Percentiles rank a stretch among this genome's conserved stretches.
Evolutionary conservation across 2,888 invertebrate genomes (phyloP).

Genomic region (Actias luna): DNA sequence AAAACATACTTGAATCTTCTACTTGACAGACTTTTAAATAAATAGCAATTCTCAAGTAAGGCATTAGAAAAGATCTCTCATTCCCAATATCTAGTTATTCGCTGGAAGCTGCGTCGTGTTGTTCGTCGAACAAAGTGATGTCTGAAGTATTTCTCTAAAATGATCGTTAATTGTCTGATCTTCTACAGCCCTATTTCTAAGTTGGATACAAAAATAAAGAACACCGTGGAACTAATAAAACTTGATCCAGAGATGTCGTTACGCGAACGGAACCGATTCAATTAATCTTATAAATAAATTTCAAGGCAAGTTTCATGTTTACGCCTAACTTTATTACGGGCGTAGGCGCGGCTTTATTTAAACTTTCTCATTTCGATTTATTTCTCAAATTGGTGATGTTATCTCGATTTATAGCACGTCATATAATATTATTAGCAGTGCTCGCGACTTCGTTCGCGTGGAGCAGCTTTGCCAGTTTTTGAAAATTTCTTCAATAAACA

Average conservation of each 20-base stretch:
- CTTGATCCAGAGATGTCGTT: slow-evolving; percentile 65
- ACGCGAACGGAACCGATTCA: slow-evolving; percentile 57
- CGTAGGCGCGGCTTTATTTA: slow-evolving; percentile 42
- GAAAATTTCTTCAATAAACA: too few species aligned
- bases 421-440: neutral
- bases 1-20: too few species aligned
- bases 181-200: neutral
- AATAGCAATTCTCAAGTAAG: too few species aligned
- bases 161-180: neutral
- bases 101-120: too few species aligned
- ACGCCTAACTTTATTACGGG: slow-evolving; percentile 38
- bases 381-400: neutral
- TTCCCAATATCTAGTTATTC: too few species aligned
- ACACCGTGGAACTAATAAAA: slow-evolving; percentile 43
- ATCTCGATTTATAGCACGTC: neutral
- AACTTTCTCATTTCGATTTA: slow-evolving; percentile 40
- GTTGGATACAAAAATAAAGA: neutral
- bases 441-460: too few species aligned
- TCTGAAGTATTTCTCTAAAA: too few species aligned
- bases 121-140: too few species aligned
- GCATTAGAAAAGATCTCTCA: too few species aligned
- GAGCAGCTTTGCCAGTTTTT: too few species aligned
- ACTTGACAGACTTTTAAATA: too few species aligned
- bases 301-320: slow-evolving; percentile 70
- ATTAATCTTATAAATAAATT: slow-evolving; percentile 75